Evolutionary conservation across 2,113 vertebrate genomes (phyloP).

Genomic region (Peromyscus maniculatus): DNA sequence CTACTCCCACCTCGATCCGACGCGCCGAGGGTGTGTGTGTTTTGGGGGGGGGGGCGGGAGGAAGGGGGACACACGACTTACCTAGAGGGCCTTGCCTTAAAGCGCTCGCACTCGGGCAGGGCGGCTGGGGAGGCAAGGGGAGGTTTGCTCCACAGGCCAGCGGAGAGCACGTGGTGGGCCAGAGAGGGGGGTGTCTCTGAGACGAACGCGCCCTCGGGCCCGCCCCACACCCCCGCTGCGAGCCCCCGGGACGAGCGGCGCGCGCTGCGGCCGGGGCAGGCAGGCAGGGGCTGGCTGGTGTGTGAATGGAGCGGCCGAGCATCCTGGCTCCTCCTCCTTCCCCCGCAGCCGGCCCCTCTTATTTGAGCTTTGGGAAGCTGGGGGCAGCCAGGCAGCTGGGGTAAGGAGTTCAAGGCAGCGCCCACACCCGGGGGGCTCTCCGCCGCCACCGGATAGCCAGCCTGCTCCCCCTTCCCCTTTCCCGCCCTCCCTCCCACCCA

Average conservation of each 20-base stretch:
- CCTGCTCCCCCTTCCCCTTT: slow-evolving; percentile 56
- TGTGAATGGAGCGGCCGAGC: slow-evolving; percentile 86
- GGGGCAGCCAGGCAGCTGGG: slow-evolving; percentile 90
- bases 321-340: slow-evolving; percentile 91
- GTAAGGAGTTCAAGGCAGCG: slow-evolving; percentile 89
- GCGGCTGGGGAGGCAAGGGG: slow-evolving; percentile 1
- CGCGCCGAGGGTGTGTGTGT: not conserved
- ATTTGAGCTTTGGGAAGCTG: slow-evolving; percentile 93
- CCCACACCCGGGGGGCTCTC: slow-evolving; percentile 80
- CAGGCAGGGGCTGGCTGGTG: not conserved
- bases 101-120: slow-evolving; percentile 4
- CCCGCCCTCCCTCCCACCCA: slow-evolving; percentile 60
- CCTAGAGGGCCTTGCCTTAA: slow-evolving; percentile 19
- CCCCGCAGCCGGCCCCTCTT: slow-evolving; percentile 86
- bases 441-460: slow-evolving; percentile 34
- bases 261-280: not conserved
- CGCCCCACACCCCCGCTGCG: slow-evolving; percentile 46
- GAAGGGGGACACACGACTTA: slow-evolving; percentile 22
- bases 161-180: not conserved
- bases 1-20: not conserved
- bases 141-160: not conserved
- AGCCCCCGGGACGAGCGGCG: slow-evolving; percentile 58
- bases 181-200: not conserved
- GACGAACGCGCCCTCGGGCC: slow-evolving; percentile 22
- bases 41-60: too few species aligned